Evolutionary conservation across 1,140 invertebrate genomes (phyloP), one percentile per base, ranked within the genome.

Genomic region (Riptortus pedestris): DNA sequence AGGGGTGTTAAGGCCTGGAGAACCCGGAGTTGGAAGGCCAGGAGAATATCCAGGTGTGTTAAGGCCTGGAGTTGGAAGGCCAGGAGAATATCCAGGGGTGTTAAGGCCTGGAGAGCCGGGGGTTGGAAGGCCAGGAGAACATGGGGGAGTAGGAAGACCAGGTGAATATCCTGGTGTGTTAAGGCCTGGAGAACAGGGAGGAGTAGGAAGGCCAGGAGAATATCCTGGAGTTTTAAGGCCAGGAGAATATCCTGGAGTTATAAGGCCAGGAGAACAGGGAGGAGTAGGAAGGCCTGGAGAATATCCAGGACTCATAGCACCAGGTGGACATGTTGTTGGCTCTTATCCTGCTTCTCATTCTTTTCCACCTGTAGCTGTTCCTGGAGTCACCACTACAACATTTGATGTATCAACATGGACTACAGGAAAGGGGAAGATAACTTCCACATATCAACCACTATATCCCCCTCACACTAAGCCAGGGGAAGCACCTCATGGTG

Each of bases 81-180:
- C 68, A 26, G 65, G 66, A 63, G 61, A 52, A 64, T 48, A 67
- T 28, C 60, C 65, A 65, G 48, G 38, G 48, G 24, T 51, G 0
- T 9, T 62, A 66, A 52, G 31, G 26, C 64, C 66, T 52, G 67
- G 65, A 62, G 66, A 51, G 51, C n/a, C n/a, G 31, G 67, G 67
- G 33, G 65, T 45, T 4, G n/a, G n/a, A n/a, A 18, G 55, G 20
- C 66, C 67, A 26, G 66, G 66, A n/a, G 63, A 1, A 7, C 16
- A 38, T 38, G 7, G 16, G 31, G 67, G 67, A 48, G 65, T 45
- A 18, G 65, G 31, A 55, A 38, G 64, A 52, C 67, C 67, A 61
- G 65, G 66, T 28, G 66, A 65, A 47, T 64, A 66, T 61, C 60
- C 58, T 59, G 58, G 45, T 24, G 29, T 48, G 11, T n/a, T 9